phyloP scores from a whole-genome alignment of 2,797 vertebrate species.

The Parauchenoglanis ngamensis region DNA sequence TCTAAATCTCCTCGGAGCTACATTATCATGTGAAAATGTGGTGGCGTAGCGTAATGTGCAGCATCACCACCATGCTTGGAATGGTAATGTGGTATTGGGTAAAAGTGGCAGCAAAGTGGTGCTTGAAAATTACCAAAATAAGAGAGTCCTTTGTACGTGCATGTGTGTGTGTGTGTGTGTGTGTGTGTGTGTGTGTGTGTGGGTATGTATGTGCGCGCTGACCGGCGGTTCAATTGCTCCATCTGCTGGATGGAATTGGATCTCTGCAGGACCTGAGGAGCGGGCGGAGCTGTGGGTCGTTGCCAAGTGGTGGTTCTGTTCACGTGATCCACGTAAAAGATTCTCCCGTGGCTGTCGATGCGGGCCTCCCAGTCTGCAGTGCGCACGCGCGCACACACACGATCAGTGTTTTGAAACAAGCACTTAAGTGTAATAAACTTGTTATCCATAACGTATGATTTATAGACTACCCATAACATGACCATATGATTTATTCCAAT shows the following conservation, averaged over 20 bases:
- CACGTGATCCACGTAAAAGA: conserved; percentile 95
- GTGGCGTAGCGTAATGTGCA: no score
- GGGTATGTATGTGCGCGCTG: conserved; percentile 10
- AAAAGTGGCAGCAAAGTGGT: no score
- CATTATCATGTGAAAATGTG: neutral
- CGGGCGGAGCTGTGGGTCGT: conserved; percentile 87
- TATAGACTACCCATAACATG: neutral
- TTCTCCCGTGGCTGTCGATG: conserved; percentile 94
- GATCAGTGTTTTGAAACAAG: neutral
- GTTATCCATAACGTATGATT: neutral
- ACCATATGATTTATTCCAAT: neutral
- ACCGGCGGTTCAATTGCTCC: conserved; percentile 95
- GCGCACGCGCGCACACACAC: neutral
- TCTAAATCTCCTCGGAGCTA: neutral
- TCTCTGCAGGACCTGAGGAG: conserved; percentile 89
- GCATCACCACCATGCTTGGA: no score
- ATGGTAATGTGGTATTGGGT: no score
- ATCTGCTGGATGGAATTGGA: conserved; percentile 96
- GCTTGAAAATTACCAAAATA: no score
- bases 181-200: conserved; percentile 22
- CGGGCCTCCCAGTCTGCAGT: conserved; percentile 92
- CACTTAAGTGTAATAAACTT: neutral
- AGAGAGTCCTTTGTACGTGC: no score
- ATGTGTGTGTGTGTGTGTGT: neutral
- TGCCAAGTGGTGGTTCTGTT: conserved; percentile 97